phyloP scores from a whole-genome alignment of 2,888 invertebrate genomes.

The Rapana venosa region DNA sequence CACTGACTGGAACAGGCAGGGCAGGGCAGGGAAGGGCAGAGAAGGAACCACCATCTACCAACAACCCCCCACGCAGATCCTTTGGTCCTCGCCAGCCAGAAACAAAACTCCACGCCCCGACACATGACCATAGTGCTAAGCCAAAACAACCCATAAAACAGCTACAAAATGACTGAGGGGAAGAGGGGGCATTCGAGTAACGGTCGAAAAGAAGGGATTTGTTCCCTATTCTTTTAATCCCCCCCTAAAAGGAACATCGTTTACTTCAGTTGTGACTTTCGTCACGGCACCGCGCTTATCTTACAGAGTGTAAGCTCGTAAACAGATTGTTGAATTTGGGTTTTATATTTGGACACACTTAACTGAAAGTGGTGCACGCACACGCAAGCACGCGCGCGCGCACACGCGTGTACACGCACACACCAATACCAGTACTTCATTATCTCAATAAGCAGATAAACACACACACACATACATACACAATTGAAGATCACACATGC shows the following conservation, averaged over 20 bases:
- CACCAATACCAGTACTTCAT: not conserved
- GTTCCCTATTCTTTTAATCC: not conserved
- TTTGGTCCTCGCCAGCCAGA: too few relatives aligned
- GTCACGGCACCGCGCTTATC: not conserved
- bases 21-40: too few relatives aligned
- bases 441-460: too few relatives aligned
- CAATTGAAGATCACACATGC: not conserved
- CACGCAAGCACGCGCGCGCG: not conserved
- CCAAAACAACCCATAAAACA: not conserved
- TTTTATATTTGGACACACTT: not conserved
- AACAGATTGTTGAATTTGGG: not conserved
- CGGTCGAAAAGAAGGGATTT: not conserved
- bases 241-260: not conserved
- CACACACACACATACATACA: too few relatives aligned
- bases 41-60: too few relatives aligned
- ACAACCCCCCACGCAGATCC: too few relatives aligned
- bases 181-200: too few relatives aligned
- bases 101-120: too few relatives aligned
- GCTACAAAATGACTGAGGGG: not conserved
- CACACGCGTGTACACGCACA: not conserved
- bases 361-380: not conserved
- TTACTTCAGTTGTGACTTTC: not conserved
- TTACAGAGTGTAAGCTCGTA: not conserved
- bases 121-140: not conserved
- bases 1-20: too few relatives aligned